phyloP scores from a whole-genome alignment of 2,113 vertebrate genomes.

The Macquaria ambigua region DNA sequence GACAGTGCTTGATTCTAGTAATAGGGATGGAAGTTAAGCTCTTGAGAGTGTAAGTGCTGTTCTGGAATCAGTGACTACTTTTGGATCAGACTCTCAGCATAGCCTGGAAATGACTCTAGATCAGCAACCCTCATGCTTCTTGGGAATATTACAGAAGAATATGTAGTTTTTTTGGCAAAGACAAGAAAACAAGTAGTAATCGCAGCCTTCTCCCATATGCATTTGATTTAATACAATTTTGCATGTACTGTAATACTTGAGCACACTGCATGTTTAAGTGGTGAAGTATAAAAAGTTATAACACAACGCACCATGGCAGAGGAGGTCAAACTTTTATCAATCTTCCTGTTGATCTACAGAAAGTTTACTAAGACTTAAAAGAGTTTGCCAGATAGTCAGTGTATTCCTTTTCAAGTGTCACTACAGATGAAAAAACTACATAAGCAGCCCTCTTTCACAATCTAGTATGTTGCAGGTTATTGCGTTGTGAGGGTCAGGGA shows the following conservation, averaged over 20 bases:
- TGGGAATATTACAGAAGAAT: slow-evolving; percentile 45
- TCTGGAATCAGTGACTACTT: slow-evolving; percentile 65
- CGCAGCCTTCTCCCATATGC: slow-evolving; percentile 27
- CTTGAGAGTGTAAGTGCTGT: slow-evolving; percentile 54
- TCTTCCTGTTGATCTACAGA: not conserved
- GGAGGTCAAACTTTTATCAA: slow-evolving; percentile 13
- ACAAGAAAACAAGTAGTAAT: slow-evolving; percentile 27
- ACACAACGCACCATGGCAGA: not conserved
- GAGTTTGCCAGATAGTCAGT: not conserved
- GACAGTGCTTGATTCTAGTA: slow-evolving; percentile 38
- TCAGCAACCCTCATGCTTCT: slow-evolving; percentile 21
- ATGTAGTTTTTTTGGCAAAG: slow-evolving; percentile 57
- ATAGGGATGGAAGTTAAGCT: slow-evolving; percentile 58
- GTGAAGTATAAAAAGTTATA: slow-evolving; percentile 13
- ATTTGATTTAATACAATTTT: slow-evolving; percentile 30
- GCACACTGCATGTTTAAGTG: slow-evolving; percentile 14
- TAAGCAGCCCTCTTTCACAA: not conserved
- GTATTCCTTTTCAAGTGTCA: too few relatives aligned
- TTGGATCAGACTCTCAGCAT: slow-evolving; percentile 36
- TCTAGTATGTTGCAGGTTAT: not conserved
- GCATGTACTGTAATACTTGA: slow-evolving; percentile 23
- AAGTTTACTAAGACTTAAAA: not conserved
- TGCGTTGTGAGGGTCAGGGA: slow-evolving; percentile 47
- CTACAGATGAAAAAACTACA: too few relatives aligned
- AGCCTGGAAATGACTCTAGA: slow-evolving; percentile 32